Evolutionary conservation across 2,113 vertebrate species (phyloP), one percentile per base, ranked within the genome.

Genomic region (Alethe castanea): DNA sequence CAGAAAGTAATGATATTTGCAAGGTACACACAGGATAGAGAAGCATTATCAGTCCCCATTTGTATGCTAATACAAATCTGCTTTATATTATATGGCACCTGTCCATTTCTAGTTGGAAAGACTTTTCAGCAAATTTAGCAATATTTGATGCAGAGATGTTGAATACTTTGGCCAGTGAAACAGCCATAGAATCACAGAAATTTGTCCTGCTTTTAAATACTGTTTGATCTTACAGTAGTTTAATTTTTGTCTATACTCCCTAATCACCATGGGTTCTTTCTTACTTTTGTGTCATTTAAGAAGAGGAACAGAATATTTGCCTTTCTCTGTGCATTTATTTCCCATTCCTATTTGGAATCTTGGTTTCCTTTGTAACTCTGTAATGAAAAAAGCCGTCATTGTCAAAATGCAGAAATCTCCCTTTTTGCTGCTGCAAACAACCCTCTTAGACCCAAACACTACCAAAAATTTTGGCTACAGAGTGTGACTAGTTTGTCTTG

Each of bases 401-500:
- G 23, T 47, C 47, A 74, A 83, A 79, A 40, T n/a, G 76, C 48
- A 67, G 48, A 91, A 76, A 61, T 45, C n/a, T 60, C 61, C n/a
- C 31, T 81, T 89, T 65, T 57, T 85, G 23, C 73, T 87, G 23
- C 86, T 84, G 40, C 29, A 72, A 89, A 77, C 48, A 78, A 33
- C 45, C 4, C 15, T 40, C 23, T 87, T 52, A 53, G 44, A 65
- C 65, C 48, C 60, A 91, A 86, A 94, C 52, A 60, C 29, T 26
- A 52, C 65, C 29, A 83, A 64, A 92, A 86, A 84, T 86, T 95
- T 90, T 86, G 73, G n/a, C 83, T 84, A 44, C 48, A 57, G 81
- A 92, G 36, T 36, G 12, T 92, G 83, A 81, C 69, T 84, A 60
- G 48, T 79, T 53, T 79, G 40, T 91, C 44, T 8, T 44, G 77